Evolutionary conservation across 2,888 invertebrate genomes (phyloP).

Genomic region (Ornithoptera priamus): DNA sequence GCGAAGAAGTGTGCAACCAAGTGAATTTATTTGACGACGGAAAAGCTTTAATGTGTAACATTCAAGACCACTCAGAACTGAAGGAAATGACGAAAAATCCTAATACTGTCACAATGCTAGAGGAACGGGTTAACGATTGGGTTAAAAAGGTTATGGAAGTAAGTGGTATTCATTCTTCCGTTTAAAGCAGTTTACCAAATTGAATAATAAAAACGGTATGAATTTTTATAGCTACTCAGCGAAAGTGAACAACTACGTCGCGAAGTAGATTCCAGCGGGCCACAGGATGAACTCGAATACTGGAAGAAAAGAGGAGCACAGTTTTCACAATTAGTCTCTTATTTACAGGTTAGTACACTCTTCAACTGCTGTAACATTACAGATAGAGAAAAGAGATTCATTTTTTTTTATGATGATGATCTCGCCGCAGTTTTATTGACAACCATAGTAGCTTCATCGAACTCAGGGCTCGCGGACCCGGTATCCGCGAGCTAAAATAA

Average conservation of each 20-base stretch:
- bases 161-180: constrained; percentile 15
- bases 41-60: constrained; percentile 79
- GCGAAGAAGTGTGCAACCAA: constrained; percentile 91
- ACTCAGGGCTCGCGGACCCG: too few relatives aligned
- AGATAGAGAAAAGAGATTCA: too few relatives aligned
- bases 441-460: too few relatives aligned
- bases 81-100: constrained; percentile 85
- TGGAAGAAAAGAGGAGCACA: constrained; percentile 97
- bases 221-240: constrained; percentile 83
- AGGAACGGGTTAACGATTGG: constrained; percentile 88
- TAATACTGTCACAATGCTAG: constrained; percentile 83
- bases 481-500: too few relatives aligned
- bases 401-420: too few relatives aligned
- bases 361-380: background rate
- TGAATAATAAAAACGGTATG: background rate
- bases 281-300: constrained; percentile 96
- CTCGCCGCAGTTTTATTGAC: too few relatives aligned
- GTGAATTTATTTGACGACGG: constrained; percentile 89
- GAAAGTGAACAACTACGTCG: constrained; percentile 95
- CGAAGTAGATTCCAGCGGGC: constrained; percentile 95
- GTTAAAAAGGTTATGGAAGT: constrained; percentile 88
- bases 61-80: constrained; percentile 83
- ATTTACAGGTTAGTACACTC: constrained; percentile 81
- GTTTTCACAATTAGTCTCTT: constrained; percentile 91
- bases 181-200: too few relatives aligned